A percentile compares a stretch with the other conserved stretches of the same genome.
These are phyloP conservation scores for Netelia inedita DNA, from an alignment of 2,888 invertebrate species.

Conservation along the genomic window DNA sequence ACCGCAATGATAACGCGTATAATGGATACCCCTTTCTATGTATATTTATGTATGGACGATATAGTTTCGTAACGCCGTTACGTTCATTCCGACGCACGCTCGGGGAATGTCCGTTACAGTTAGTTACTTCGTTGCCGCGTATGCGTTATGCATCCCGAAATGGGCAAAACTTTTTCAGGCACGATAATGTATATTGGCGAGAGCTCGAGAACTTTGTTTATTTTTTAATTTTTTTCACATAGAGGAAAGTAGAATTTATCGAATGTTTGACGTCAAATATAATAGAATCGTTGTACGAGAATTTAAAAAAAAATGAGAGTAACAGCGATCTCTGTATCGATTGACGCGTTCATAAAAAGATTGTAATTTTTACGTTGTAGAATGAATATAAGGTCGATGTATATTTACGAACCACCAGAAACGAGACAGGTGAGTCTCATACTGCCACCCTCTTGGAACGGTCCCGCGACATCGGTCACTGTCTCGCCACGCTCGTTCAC, in stretches of 20 bases:
- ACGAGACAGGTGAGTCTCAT: constrained; percentile 91
- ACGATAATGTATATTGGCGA: not conserved
- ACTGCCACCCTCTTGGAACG: constrained; percentile 90
- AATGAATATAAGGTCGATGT: constrained; percentile 5
- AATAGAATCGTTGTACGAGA: too few relatives aligned
- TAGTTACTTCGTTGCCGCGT: not conserved
- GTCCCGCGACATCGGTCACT: constrained; percentile 89
- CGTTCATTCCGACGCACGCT: not conserved
- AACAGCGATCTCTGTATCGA: not conserved
- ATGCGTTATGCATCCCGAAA: not conserved
- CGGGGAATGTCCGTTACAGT: not conserved
- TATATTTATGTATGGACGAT: not conserved
- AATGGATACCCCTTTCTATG: not conserved
- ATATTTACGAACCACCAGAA: constrained; percentile 89
- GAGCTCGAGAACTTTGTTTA: not conserved
- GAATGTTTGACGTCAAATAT: not conserved
- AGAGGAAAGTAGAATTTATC: not conserved
- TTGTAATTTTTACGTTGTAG: too few relatives aligned
- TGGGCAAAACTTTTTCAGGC: not conserved
- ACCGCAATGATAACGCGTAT: constrained; percentile 26
- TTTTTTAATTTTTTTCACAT: not conserved
- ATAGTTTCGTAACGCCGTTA: not conserved
- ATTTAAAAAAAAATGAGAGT: not conserved
- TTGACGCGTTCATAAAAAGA: not conserved
- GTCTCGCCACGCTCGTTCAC: constrained; percentile 90